A percentile compares a stretch with the other conserved stretches of the same genome.
Conservation (phyloP, 2,113 vertebrate species). For the Cebidichthys violaceus region DNA sequence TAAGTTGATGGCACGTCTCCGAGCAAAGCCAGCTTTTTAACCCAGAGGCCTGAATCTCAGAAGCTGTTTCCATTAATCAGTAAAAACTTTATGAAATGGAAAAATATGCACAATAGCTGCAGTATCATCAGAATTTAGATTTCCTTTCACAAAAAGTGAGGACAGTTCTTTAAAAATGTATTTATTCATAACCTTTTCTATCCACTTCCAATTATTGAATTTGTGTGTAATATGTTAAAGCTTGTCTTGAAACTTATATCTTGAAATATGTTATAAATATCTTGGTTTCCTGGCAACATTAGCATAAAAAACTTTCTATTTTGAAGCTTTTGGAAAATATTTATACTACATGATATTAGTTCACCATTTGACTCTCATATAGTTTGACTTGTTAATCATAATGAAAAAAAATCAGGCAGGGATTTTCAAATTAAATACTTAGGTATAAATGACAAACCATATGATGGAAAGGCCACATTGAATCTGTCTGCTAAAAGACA, state of each 20-base stretch:
- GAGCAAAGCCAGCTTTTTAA: background rate
- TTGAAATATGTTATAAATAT: conserved; percentile 16
- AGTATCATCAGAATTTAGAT: background rate
- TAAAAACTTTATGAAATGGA: background rate
- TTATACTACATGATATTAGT: background rate
- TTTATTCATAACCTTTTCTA: background rate
- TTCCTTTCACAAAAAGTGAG: background rate
- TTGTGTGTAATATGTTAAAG: background rate
- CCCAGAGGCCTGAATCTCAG: background rate
- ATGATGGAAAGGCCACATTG: background rate
- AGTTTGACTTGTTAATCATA: background rate
- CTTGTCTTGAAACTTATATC: background rate
- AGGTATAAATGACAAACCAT: background rate
- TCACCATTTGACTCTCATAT: background rate
- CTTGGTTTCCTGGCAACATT: conserved; percentile 44
- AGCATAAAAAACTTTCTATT: conserved; percentile 7
- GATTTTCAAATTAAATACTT: background rate
- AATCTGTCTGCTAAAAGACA: background rate
- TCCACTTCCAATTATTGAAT: background rate
- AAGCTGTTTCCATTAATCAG: background rate
- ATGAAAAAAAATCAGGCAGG: background rate
- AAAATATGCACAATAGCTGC: too few species aligned
- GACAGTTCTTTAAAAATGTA: background rate
- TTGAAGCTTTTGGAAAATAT: background rate
- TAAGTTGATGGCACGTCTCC: too few species aligned